phyloP scores from a whole-genome alignment of 2,888 invertebrate species.

The Drosophila multiciliata region DNA sequence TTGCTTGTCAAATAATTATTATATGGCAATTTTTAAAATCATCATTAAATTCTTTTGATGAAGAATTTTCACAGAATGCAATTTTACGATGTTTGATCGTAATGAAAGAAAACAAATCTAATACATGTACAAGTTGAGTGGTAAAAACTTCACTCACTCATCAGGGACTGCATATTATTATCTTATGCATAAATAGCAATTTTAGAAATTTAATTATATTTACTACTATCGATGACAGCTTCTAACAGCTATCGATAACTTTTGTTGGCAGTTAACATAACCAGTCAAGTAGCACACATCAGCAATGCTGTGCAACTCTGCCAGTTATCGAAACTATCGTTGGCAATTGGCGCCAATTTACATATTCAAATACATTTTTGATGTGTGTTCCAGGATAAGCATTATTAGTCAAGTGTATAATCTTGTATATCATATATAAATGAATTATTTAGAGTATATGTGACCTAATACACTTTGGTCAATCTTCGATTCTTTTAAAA shows the following conservation, averaged over 20 bases:
- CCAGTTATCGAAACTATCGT: neutral
- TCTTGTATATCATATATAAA: neutral
- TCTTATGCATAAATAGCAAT: neutral
- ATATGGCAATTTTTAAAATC: neutral
- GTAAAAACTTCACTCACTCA: neutral
- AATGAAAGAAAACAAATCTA: neutral
- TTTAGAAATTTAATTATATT: neutral
- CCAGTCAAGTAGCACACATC: neutral
- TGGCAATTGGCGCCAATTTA: neutral
- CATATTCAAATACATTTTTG: neutral
- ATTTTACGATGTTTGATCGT: neutral
- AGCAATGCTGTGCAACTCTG: neutral
- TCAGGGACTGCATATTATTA: neutral
- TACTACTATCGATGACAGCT: neutral
- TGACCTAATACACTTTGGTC: neutral
- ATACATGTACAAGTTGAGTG: neutral
- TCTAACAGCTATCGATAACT: neutral
- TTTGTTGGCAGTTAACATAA: neutral
- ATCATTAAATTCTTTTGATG: neutral
- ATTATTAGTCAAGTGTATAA: neutral
- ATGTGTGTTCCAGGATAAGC: neutral
- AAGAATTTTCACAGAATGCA: neutral
- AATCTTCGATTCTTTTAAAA: neutral
- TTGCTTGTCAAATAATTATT: neutral
- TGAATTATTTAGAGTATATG: neutral